phyloP scores from a whole-genome alignment of 1,140 invertebrate species.

The Drosophila insularis region DNA sequence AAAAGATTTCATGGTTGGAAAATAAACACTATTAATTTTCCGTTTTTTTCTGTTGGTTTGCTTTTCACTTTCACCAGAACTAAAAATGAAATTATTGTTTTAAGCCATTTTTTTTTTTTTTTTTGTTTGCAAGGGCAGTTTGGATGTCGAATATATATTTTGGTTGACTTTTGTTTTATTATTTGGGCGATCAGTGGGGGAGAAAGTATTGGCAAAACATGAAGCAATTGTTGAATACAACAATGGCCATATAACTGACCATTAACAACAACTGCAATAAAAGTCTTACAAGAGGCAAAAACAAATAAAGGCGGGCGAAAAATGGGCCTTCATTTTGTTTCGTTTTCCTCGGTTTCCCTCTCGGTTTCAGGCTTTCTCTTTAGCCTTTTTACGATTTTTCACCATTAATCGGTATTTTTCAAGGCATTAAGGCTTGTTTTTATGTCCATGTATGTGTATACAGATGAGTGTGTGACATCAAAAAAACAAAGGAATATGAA shows the following conservation, averaged over 20 bases:
- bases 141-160: conserved; percentile 4
- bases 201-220: conserved; percentile 29
- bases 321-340: conserved; percentile 42
- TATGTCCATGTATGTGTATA: conserved; percentile 32
- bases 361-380: conserved; percentile 26
- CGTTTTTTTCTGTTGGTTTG: not conserved
- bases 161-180: conserved; percentile 37
- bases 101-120: conserved; percentile 18
- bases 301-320: conserved; percentile 7
- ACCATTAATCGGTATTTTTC: conserved; percentile 55
- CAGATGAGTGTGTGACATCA: conserved; percentile 30
- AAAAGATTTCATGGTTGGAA: not conserved
- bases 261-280: conserved; percentile 61
- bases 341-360: conserved; percentile 4
- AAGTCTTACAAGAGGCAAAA: conserved; percentile 51
- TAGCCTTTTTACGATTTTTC: conserved; percentile 31
- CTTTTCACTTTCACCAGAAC: conserved; percentile 8
- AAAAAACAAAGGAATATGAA: conserved; percentile 29
- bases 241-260: conserved; percentile 50
- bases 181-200: conserved; percentile 24
- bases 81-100: conserved; percentile 41
- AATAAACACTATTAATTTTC: not conserved
- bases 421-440: conserved; percentile 52
- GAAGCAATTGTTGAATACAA: conserved; percentile 58
- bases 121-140: conserved; percentile 10